Percentiles rank a stretch among this genome's conserved stretches.
These are phyloP conservation scores for Tenthredo notha DNA, from an alignment of 2,888 invertebrate genomes.

Conservation along the genomic window DNA sequence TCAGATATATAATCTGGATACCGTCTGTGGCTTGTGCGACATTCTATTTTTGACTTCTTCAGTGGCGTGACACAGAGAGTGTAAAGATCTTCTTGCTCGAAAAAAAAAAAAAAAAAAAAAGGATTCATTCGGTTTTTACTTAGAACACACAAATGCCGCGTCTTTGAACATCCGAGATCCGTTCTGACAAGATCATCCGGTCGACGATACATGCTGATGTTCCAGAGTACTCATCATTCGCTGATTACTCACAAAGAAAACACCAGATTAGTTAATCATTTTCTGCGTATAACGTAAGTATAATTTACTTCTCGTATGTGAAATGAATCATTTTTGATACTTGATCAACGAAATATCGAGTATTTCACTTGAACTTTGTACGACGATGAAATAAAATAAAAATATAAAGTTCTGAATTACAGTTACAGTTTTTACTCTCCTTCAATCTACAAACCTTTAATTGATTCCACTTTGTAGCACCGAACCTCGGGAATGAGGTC, in stretches of 20 bases:
- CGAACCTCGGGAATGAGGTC: slow-evolving; percentile 31
- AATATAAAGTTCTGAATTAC: not conserved
- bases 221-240: not conserved
- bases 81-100: not conserved
- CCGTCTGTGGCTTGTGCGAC: slow-evolving; percentile 13
- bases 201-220: not conserved
- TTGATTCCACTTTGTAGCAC: slow-evolving; percentile 21
- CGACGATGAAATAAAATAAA: not conserved
- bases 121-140: slow-evolving; percentile 17
- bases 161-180: slow-evolving; percentile 7
- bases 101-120: no score
- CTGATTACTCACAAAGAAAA: not conserved
- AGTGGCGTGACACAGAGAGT: not conserved
- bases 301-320: not conserved
- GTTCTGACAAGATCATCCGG: slow-evolving; percentile 1
- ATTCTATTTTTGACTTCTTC: slow-evolving; percentile 29
- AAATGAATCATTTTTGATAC: not conserved
- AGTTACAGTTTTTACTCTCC: not conserved
- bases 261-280: not conserved
- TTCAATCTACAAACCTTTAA: not conserved
- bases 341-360: not conserved
- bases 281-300: not conserved
- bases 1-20: slow-evolving; percentile 4
- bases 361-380: not conserved
- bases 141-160: not conserved